Percentiles rank a stretch among this genome's conserved stretches.
Evolutionary conservation across 2,888 invertebrate species (phyloP).

Genomic region (Pycnomerus fuliginosus): DNA sequence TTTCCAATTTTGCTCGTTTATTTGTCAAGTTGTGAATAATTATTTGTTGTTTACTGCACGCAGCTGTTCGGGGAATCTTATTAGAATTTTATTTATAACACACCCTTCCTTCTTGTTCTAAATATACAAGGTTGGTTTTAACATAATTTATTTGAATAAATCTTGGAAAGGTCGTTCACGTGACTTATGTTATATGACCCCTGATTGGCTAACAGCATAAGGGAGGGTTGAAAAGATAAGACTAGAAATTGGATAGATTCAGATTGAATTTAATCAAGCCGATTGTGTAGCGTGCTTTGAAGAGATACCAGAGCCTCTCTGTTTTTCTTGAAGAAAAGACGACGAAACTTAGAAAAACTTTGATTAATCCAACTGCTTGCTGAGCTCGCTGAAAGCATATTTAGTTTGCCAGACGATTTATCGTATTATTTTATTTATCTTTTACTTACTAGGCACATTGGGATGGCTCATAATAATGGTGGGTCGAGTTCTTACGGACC

Average conservation of each 20-base stretch:
- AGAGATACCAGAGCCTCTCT: conserved; percentile 22
- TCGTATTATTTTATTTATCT: conserved; percentile 25
- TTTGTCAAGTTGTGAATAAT: conserved; percentile 4
- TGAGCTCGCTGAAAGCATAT: conserved; percentile 29
- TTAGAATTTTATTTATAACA: conserved; percentile 18
- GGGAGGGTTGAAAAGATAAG: conserved; percentile 51
- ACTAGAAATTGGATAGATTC: conserved; percentile 52
- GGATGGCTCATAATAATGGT: too few relatives aligned
- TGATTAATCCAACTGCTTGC: conserved; percentile 19
- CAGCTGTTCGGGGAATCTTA: conserved; percentile 15
- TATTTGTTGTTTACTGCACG: conserved; percentile 19
- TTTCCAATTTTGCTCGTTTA: background rate
- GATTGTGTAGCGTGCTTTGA: conserved; percentile 34
- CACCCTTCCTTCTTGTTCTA: conserved; percentile 22
- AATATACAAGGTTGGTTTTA: conserved; percentile 15
- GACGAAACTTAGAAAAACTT: conserved; percentile 17
- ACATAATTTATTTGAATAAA: conserved; percentile 41
- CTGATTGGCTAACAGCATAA: conserved; percentile 48
- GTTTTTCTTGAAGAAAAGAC: too few relatives aligned
- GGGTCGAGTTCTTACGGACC: too few relatives aligned
- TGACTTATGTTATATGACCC: conserved; percentile 40
- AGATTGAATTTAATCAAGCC: conserved; percentile 51
- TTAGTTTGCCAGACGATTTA: conserved; percentile 29
- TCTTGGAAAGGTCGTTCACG: conserved; percentile 40
- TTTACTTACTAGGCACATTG: conserved; percentile 11